Conservation (phyloP, 2,113 vertebrate species). For the Bufo bufo region DNA sequence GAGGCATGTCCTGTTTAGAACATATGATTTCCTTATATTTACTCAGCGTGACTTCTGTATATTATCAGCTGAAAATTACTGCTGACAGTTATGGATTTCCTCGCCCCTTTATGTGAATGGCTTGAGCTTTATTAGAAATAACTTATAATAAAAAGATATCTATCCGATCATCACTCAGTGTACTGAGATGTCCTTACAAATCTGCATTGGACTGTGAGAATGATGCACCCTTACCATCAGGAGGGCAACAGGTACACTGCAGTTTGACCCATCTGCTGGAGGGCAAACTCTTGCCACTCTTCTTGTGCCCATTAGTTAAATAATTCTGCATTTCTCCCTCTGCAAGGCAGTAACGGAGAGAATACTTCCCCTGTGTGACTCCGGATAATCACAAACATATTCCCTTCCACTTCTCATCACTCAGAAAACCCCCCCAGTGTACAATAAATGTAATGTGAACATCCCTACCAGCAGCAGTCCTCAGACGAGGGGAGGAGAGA, state of each 20-base stretch:
- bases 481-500: conserved; percentile 40
- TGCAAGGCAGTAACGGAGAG: background rate
- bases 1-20: background rate
- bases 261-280: background rate
- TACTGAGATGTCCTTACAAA: background rate
- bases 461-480: conserved; percentile 40
- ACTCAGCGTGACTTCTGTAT: background rate
- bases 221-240: background rate
- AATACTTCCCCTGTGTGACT: conserved; percentile 42
- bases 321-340: background rate
- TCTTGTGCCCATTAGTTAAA: background rate
- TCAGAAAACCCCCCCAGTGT: conserved; percentile 41
- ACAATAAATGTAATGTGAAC: conserved; percentile 52
- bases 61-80: background rate
- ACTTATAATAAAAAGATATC: background rate
- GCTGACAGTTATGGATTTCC: background rate
- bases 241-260: background rate
- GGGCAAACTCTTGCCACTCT: background rate
- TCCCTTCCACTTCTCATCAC: conserved; percentile 36
- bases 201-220: background rate
- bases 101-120: background rate
- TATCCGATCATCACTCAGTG: background rate
- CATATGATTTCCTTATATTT: background rate
- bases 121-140: background rate
- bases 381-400: conserved; percentile 54